These are phyloP conservation scores for Timema podura DNA, from an alignment of 2,888 invertebrate species.

Conservation along the genomic window DNA sequence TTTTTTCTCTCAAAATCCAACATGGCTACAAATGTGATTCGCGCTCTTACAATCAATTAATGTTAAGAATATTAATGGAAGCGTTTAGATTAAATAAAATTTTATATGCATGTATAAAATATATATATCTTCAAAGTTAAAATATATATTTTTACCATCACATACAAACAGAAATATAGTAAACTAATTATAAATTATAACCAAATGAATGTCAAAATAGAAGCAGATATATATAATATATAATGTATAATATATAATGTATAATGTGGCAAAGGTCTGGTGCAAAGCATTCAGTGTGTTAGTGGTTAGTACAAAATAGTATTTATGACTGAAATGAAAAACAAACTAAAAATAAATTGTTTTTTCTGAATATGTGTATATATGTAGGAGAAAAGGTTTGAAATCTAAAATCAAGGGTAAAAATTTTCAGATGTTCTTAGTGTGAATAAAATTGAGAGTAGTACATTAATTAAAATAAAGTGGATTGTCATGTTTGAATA, in stretches of 20 bases:
- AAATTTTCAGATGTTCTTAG: too few relatives aligned
- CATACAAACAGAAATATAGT: constrained; percentile 7
- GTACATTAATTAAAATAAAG: too few relatives aligned
- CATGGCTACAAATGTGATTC: constrained; percentile 15
- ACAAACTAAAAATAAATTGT: too few relatives aligned
- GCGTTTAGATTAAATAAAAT: constrained; percentile 7
- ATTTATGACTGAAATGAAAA: too few relatives aligned
- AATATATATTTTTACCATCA: not conserved
- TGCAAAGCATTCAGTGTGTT: constrained; percentile 31
- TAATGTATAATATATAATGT: constrained; percentile 28
- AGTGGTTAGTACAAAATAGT: too few relatives aligned
- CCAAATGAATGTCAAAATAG: constrained; percentile 9
- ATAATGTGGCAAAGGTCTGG: constrained; percentile 23
- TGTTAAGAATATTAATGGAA: not conserved
- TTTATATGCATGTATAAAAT: not conserved
- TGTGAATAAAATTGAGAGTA: too few relatives aligned
- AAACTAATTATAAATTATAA: constrained; percentile 18
- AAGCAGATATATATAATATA: constrained; percentile 5
- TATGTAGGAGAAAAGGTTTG: too few relatives aligned
- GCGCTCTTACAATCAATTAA: constrained; percentile 5
- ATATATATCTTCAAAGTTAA: not conserved
- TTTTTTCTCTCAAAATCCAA: not conserved
- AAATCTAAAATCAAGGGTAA: too few relatives aligned
- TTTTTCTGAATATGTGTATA: too few relatives aligned
- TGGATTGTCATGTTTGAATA: too few relatives aligned